Evolutionary conservation across 2,797 vertebrate species (phyloP).

Genomic region (Lutjanus campechanus): DNA sequence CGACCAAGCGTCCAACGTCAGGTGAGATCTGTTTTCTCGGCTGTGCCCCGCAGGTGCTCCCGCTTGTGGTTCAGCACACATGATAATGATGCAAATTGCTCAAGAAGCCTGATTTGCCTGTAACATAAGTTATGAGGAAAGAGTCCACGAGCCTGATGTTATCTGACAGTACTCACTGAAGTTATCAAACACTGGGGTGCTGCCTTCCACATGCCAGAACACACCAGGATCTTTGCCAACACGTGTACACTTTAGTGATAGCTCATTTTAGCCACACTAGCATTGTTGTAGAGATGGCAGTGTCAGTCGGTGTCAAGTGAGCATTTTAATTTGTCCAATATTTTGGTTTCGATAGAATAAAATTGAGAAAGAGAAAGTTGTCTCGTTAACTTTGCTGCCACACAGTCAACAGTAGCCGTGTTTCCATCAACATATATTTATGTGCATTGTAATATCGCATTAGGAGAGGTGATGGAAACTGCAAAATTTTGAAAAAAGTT

Average conservation of each 20-base stretch:
- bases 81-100: conserved; percentile 32
- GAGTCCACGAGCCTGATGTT: not conserved
- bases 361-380: not conserved
- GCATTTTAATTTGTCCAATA: too few species aligned
- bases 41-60: not conserved
- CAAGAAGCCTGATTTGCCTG: conserved; percentile 28
- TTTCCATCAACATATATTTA: not conserved
- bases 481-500: too few species aligned
- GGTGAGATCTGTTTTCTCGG: conserved; percentile 78
- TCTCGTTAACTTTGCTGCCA: not conserved
- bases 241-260: not conserved
- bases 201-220: not conserved
- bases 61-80: not conserved
- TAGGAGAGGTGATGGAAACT: too few species aligned
- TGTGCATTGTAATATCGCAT: too few species aligned
- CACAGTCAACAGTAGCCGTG: too few species aligned
- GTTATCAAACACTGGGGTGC: not conserved
- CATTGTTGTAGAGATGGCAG: too few species aligned
- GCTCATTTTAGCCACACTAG: not conserved
- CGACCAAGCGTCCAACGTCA: conserved; percentile 88
- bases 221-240: not conserved
- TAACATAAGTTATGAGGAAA: not conserved
- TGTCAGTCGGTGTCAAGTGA: not conserved
- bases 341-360: not conserved
- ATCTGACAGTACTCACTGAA: not conserved